Percentiles rank a stretch among this genome's conserved stretches.
These are phyloP conservation scores for Agonopterix heracliana DNA, from an alignment of 2,888 invertebrate species.

Conservation along the genomic window DNA sequence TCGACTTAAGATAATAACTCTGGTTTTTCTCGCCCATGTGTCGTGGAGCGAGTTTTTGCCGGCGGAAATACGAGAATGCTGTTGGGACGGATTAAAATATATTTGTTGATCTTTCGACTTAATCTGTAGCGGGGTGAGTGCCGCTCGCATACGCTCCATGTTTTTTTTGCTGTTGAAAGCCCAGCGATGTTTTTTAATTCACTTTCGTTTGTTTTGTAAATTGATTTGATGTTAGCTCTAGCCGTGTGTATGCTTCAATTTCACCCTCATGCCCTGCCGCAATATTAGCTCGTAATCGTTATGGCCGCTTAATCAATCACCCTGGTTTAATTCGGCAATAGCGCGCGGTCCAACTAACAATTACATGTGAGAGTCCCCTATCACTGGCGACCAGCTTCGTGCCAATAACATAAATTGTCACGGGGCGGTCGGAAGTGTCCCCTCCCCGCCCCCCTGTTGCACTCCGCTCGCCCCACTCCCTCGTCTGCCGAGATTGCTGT, in stretches of 20 bases:
- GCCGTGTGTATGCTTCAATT: constrained; percentile 33
- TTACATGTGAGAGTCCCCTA: constrained; percentile 69
- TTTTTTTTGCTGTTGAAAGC: constrained; percentile 34
- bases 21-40: constrained; percentile 70
- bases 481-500: constrained; percentile 53
- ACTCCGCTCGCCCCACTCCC: constrained; percentile 16
- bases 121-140: constrained; percentile 54
- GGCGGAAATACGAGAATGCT: constrained; percentile 70
- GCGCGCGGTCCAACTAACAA: constrained; percentile 71
- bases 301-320: constrained; percentile 69
- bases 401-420: constrained; percentile 74
- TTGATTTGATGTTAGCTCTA: constrained; percentile 18
- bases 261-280: constrained; percentile 38
- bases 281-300: constrained; percentile 56
- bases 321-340: constrained; percentile 70
- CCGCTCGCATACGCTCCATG: constrained; percentile 28
- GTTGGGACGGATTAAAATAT: constrained; percentile 68
- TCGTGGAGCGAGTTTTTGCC: constrained; percentile 60
- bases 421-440: constrained; percentile 55
- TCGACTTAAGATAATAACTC: constrained; percentile 75
- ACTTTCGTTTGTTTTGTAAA: constrained; percentile 44
- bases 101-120: constrained; percentile 69
- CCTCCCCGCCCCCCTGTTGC: constrained; percentile 15
- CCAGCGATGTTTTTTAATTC: constrained; percentile 37
- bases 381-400: constrained; percentile 54